These are phyloP conservation scores for Eumerus sabulonum DNA, from an alignment of 2,888 invertebrate genomes.

Conservation along the genomic window DNA sequence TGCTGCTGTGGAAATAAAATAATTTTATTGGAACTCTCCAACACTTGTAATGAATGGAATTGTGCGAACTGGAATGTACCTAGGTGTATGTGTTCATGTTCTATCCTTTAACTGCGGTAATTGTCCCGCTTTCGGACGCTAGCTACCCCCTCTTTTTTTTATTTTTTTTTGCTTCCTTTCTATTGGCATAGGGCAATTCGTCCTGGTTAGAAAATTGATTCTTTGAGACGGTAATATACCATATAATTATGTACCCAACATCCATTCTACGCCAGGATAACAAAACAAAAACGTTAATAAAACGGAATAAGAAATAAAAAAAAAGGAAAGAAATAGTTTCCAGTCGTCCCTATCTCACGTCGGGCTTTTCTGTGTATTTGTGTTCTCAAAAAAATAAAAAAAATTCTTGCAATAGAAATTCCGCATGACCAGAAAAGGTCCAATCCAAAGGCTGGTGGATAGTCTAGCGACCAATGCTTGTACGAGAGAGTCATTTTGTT, in stretches of 20 bases:
- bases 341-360: conserved; percentile 48
- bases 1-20: too few relatives aligned
- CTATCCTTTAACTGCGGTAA: conserved; percentile 31
- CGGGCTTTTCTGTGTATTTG: conserved; percentile 33
- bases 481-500: conserved; percentile 25
- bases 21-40: too few relatives aligned
- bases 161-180: neutral
- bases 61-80: conserved; percentile 1
- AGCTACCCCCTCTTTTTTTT: neutral
- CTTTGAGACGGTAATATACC: too few relatives aligned
- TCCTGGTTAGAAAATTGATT: too few relatives aligned
- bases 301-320: conserved; percentile 8
- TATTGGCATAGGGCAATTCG: neutral
- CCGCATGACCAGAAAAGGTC: conserved; percentile 67
- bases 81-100: conserved; percentile 10
- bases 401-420: conserved; percentile 48
- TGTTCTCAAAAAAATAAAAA: conserved; percentile 45
- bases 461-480: conserved; percentile 64
- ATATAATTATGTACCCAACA: too few relatives aligned
- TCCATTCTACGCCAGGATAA: conserved; percentile 14
- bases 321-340: conserved; percentile 42
- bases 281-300: conserved; percentile 9
- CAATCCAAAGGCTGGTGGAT: conserved; percentile 58
- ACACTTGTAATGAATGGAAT: conserved; percentile 21
- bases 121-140: conserved; percentile 32